Evolutionary conservation across 2,888 invertebrate species (phyloP), one percentile per base, ranked within the genome.

Genomic region (Itoplectis maculator): DNA sequence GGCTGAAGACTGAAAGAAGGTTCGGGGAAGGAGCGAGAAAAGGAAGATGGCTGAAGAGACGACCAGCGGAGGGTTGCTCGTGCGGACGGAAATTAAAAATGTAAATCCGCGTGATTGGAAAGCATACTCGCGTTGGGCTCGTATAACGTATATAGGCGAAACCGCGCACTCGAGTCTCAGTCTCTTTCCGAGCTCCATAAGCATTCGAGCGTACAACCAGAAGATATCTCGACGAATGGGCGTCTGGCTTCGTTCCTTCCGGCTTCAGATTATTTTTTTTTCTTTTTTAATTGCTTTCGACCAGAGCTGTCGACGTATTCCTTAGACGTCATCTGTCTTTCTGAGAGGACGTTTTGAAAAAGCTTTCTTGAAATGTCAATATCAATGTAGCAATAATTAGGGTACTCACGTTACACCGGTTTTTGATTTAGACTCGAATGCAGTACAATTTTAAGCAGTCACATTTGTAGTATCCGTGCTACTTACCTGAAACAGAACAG

Each of bases 11-110:
- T 37, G 42, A 65, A 79, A 79, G 82, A 81, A 61, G 29, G 29
- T 82, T 69, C 72, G 69, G 54, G 35, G 63, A 77, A 81, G 74
- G 79, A 79, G 77, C 73, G 75, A 65, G 69, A 40, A 74, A 65
- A 76, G 35, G 59, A 79, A 56, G 59, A 76, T 54, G 76, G 76
- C 61, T 54, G 61, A 56, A 35, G 13, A 65, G 45, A 42, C 37
- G n/a, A n/a, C n/a, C n/a, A n/a, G n/a, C 70, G 47, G 23, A 45
- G 68, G 40, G 51, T 73, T 79, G 82, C 73, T 73, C 68, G 72
- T 75, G 74, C 70, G 65, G 88, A 85, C 88, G 90, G 89, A 89
- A 89, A 89, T 89, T 90, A 90, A 90, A 90, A 90, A 90, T 90
- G 90, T 88, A 89, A 90, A 90, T 90, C 86, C 81, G 81, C 85